Percentiles rank a stretch among this genome's conserved stretches.
Evolutionary conservation across 2,888 invertebrate genomes (phyloP).

Genomic region (Hirtodrosophila histrioides): DNA sequence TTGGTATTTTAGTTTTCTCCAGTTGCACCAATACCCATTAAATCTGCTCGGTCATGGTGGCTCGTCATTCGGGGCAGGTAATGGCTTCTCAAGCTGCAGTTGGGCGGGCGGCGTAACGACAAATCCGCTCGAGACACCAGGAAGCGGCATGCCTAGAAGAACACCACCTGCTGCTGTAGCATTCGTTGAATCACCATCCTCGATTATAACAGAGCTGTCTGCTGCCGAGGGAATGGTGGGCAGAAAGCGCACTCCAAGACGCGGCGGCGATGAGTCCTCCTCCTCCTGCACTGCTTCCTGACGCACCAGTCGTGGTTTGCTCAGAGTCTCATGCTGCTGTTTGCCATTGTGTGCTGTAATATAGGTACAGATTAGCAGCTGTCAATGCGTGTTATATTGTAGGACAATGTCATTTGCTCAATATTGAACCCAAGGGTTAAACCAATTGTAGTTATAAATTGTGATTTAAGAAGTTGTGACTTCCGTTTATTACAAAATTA

Average conservation of each 20-base stretch:
- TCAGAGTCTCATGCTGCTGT: conserved; percentile 73
- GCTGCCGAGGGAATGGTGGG: conserved; percentile 91
- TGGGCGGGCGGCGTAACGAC: conserved; percentile 55
- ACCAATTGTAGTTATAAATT: too few species aligned
- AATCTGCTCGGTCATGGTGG: conserved; percentile 82
- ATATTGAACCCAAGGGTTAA: neutral
- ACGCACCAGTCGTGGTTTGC: conserved; percentile 90
- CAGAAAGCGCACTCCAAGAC: conserved; percentile 87
- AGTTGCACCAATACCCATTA: too few species aligned
- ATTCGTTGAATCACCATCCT: conserved; percentile 86
- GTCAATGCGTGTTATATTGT: neutral
- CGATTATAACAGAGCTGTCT: conserved; percentile 89
- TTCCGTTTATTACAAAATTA: too few species aligned
- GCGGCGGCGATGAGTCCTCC: conserved; percentile 85
- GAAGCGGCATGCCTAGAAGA: conserved; percentile 63
- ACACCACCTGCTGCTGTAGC: conserved; percentile 19
- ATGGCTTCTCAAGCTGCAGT: conserved; percentile 59
- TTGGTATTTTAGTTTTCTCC: conserved; percentile 22
- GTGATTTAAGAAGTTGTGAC: too few species aligned
- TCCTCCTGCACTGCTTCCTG: conserved; percentile 93
- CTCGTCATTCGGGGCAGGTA: conserved; percentile 76
- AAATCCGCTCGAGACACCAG: conserved; percentile 65
- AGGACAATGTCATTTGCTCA: neutral
- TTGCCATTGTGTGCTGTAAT: conserved; percentile 82
- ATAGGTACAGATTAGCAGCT: neutral